Conservation (phyloP, 2,797 vertebrate species). For the Channa striata region DNA sequence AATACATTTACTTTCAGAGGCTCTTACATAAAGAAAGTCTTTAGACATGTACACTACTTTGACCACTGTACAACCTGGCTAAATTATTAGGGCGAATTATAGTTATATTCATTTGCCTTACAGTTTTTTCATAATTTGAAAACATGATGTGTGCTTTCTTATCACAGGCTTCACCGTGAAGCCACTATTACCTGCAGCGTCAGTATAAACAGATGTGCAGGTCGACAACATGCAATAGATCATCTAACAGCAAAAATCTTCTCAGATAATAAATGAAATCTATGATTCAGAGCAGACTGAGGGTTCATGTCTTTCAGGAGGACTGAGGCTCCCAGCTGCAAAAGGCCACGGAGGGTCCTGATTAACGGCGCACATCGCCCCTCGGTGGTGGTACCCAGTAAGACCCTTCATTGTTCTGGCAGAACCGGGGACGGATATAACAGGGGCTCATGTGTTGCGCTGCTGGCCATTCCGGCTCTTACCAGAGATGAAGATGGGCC, state of each 20-base stretch:
- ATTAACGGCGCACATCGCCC: constrained; percentile 58
- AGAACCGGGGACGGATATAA: constrained; percentile 59
- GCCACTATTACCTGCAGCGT: not conserved
- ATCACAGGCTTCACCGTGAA: not conserved
- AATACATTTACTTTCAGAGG: constrained; percentile 10
- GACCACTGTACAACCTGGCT: not conserved
- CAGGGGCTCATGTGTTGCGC: constrained; percentile 43
- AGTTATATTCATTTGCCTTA: not conserved
- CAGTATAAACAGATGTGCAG: not conserved
- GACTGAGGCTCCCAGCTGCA: constrained; percentile 7
- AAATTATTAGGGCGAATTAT: too few relatives aligned
- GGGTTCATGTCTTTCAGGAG: not conserved
- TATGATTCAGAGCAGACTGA: not conserved
- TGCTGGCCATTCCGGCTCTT: constrained; percentile 53
- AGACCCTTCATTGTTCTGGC: not conserved
- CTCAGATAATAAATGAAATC: not conserved
- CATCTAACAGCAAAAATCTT: not conserved
- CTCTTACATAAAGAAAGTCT: not conserved
- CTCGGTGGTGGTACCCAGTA: constrained; percentile 68
- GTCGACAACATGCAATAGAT: not conserved
- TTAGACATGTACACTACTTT: not conserved
- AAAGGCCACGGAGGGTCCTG: not conserved
- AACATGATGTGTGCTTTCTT: not conserved
- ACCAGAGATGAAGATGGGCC: constrained; percentile 50
- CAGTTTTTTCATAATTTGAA: not conserved